Conservation (phyloP, 2,113 vertebrate genomes). For the Natator depressus region DNA sequence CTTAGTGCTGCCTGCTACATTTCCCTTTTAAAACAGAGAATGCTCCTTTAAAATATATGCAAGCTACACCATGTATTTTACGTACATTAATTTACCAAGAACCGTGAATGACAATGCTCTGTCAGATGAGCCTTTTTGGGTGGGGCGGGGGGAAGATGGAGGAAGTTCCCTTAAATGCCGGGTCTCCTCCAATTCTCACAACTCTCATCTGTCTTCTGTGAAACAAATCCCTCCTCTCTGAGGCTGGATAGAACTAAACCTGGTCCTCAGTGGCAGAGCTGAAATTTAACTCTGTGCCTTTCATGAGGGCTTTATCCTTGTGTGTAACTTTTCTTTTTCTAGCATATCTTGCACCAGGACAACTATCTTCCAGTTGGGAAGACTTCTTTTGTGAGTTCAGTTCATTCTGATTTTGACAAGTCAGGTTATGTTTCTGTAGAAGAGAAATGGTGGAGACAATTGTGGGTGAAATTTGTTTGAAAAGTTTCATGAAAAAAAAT, state of each 20-base stretch:
- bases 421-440: neutral
- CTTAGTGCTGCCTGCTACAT: accelerated
- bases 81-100: accelerated
- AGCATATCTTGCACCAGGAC: neutral
- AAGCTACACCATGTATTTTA: neutral
- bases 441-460: neutral
- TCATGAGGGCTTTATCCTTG: neutral
- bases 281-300: neutral
- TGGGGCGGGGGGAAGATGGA: neutral
- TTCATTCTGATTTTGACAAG: conserved; percentile 19
- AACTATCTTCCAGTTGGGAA: neutral
- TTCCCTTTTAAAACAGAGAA: neutral
- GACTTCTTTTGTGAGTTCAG: neutral
- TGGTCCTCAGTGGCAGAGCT: neutral
- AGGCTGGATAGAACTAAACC: neutral
- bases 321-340: neutral
- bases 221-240: accelerated
- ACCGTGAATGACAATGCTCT: neutral
- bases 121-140: accelerated
- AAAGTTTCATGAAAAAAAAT: neutral
- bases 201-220: neutral
- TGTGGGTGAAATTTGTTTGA: neutral
- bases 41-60: neutral
- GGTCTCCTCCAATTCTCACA: neutral
- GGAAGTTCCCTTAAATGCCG: accelerated